phyloP scores from a whole-genome alignment of 2,113 vertebrate species.

The Rallus limicola region DNA sequence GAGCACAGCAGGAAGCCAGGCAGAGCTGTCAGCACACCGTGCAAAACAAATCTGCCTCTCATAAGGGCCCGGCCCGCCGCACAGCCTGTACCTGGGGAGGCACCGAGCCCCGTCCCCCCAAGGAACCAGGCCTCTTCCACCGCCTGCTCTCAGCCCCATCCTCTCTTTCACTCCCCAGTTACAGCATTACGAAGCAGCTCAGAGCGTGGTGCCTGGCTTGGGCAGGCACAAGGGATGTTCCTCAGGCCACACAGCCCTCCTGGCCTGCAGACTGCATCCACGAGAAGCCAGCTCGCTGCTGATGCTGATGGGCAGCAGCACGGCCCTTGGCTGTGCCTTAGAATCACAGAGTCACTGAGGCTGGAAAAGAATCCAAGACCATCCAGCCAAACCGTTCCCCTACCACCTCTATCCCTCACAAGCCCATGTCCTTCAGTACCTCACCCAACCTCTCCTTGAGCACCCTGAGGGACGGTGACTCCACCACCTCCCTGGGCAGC shows the following conservation, averaged over 20 bases:
- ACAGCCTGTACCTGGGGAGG: rapidly evolving
- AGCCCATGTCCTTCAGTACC: too few relatives aligned
- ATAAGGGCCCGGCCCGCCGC: not conserved
- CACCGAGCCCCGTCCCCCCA: rapidly evolving
- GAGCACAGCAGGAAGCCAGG: not conserved
- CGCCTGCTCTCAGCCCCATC: rapidly evolving
- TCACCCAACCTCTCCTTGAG: too few relatives aligned
- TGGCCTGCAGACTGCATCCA: not conserved
- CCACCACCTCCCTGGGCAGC: too few relatives aligned
- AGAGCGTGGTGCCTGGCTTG: not conserved
- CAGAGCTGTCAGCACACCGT: not conserved
- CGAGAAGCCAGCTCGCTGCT: not conserved
- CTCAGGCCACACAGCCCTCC: rapidly evolving
- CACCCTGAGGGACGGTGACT: too few relatives aligned
- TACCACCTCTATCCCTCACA: too few relatives aligned
- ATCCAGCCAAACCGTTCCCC: too few relatives aligned
- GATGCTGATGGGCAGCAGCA: not conserved
- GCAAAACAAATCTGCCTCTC: not conserved
- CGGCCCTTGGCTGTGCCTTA: not conserved
- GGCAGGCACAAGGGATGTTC: not conserved
- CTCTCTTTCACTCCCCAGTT: not conserved
- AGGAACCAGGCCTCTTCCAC: not conserved
- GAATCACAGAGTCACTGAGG: too few relatives aligned
- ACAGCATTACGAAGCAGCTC: rapidly evolving
- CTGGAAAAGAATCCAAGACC: too few relatives aligned